Evolutionary conservation across 2,113 vertebrate genomes (phyloP).

Genomic region (Hiodon tergisus): DNA sequence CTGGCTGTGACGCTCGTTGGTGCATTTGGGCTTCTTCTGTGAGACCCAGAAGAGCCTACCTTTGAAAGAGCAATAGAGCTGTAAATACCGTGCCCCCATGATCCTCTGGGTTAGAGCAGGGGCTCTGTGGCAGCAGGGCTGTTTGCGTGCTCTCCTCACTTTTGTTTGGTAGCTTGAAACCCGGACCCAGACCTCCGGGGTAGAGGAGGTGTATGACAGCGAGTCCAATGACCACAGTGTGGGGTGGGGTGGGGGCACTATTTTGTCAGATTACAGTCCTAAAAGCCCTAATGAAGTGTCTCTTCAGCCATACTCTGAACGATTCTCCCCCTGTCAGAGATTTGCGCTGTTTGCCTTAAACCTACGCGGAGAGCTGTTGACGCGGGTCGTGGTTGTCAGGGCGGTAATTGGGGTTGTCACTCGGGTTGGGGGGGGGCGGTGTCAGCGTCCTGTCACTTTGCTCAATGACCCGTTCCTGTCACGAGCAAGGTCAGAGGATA

Average conservation of each 20-base stretch:
- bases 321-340: background rate
- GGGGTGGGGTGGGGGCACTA: too few relatives aligned
- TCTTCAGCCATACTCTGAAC: background rate
- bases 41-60: too few relatives aligned
- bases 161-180: too few relatives aligned
- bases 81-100: too few relatives aligned
- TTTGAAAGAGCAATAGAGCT: too few relatives aligned
- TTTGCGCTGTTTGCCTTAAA: background rate
- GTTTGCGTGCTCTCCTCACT: too few relatives aligned
- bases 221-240: background rate
- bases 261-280: too few relatives aligned
- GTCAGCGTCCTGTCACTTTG: conserved; percentile 41
- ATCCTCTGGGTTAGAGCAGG: too few relatives aligned
- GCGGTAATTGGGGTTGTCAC: conserved; percentile 66
- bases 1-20: too few relatives aligned
- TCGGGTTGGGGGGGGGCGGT: conserved; percentile 23
- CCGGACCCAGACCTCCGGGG: background rate
- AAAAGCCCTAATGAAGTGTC: conserved; percentile 5
- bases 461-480: conserved; percentile 53
- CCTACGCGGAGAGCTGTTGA: conserved; percentile 28
- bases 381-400: conserved; percentile 48
- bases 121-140: too few relatives aligned
- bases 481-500: conserved; percentile 66
- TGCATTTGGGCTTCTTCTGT: too few relatives aligned
- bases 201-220: background rate